A percentile compares a stretch with the other conserved stretches of the same genome.
Evolutionary conservation across 2,797 vertebrate species (phyloP).

Genomic region (Delichon dasypus): DNA sequence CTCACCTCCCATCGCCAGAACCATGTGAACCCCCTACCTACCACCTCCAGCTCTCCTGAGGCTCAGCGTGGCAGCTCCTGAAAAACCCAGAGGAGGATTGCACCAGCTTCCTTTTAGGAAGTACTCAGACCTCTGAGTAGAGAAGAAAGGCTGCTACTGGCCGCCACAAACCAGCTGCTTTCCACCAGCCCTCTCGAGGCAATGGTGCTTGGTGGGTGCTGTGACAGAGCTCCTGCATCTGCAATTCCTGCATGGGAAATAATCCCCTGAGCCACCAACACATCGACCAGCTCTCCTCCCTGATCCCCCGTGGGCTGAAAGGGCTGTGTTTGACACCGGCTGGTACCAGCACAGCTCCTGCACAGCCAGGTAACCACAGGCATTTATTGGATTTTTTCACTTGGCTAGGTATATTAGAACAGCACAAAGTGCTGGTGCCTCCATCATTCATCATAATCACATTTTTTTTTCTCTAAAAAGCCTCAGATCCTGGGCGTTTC

Average conservation of each 20-base stretch:
- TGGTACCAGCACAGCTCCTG: not conserved
- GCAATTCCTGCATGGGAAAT: accelerated
- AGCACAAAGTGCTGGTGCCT: not conserved
- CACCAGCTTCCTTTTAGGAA: not conserved
- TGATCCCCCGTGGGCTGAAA: not conserved
- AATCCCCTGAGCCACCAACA: not conserved
- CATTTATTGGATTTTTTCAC: not conserved
- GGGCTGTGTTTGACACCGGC: not conserved
- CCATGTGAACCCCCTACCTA: accelerated
- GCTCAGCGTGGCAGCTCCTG: not conserved
- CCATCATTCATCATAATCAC: not conserved
- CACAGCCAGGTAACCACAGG: not conserved
- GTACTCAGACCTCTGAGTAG: not conserved
- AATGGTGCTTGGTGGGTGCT: not conserved
- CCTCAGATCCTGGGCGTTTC: not conserved
- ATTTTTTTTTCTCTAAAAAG: not conserved
- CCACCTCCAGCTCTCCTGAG: not conserved
- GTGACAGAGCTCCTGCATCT: not conserved
- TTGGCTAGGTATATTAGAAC: not conserved
- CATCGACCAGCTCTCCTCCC: not conserved
- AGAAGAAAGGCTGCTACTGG: not conserved
- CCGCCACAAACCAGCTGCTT: not conserved
- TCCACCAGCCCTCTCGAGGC: not conserved
- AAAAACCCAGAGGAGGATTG: not conserved
- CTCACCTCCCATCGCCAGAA: accelerated